These are phyloP conservation scores for Astur gentilis DNA, from an alignment of 2,113 vertebrate species.

Conservation along the genomic window DNA sequence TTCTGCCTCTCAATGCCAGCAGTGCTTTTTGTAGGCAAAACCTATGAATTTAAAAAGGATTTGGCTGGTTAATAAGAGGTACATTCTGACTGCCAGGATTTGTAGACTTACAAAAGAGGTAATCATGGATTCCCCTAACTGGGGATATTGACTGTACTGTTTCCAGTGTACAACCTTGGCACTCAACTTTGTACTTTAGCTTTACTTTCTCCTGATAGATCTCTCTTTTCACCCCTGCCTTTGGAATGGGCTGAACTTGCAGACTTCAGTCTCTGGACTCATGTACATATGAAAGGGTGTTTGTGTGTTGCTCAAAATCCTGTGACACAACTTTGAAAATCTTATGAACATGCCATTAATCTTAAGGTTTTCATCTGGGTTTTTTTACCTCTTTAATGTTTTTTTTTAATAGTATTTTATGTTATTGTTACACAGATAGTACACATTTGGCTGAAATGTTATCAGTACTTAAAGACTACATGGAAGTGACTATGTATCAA, in stretches of 20 bases:
- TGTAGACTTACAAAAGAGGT: not conserved
- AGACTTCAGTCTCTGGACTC: not conserved
- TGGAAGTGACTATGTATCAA: not conserved
- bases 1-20: not conserved
- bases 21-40: not conserved
- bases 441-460: not conserved
- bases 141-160: accelerated
- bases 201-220: not conserved
- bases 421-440: not conserved
- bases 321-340: not conserved
- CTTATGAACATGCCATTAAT: accelerated
- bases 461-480: not conserved
- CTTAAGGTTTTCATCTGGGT: not conserved
- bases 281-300: accelerated
- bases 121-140: not conserved
- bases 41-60: not conserved
- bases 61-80: not conserved
- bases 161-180: not conserved
- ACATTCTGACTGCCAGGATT: not conserved
- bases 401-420: not conserved
- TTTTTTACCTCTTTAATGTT: not conserved
- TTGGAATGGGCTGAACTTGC: not conserved
- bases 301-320: not conserved
- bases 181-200: not conserved
- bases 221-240: not conserved